These are phyloP conservation scores for Tachysurus fulvidraco DNA, from an alignment of 2,113 vertebrate genomes.

Conservation along the genomic window DNA sequence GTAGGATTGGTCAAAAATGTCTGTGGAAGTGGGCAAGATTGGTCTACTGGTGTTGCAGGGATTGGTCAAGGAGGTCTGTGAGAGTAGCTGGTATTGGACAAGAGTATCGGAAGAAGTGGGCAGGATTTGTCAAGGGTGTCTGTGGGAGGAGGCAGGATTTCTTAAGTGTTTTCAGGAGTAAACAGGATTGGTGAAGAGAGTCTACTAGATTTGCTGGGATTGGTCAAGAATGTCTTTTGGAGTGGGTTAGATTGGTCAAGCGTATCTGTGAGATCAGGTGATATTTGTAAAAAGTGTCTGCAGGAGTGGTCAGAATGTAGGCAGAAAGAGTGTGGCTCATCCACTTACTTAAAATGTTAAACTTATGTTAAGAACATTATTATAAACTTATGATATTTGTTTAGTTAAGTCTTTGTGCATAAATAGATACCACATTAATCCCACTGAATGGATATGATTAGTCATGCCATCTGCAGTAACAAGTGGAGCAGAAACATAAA, in stretches of 20 bases:
- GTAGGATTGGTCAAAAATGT: background rate
- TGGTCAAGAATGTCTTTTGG: background rate
- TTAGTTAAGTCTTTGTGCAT: background rate
- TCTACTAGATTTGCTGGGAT: background rate
- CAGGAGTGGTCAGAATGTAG: background rate
- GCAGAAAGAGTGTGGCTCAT: background rate
- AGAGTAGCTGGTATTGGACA: background rate
- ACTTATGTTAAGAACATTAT: background rate
- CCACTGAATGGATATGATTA: background rate
- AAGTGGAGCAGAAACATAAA: constrained; percentile 6
- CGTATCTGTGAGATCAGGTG: background rate
- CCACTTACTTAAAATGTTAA: background rate
- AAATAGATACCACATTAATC: background rate
- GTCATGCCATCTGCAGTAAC: background rate
- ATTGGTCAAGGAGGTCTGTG: background rate
- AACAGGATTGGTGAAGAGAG: background rate
- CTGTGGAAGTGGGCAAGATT: too few relatives aligned
- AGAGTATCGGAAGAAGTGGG: background rate
- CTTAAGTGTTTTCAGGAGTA: background rate
- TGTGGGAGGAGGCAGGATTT: background rate
- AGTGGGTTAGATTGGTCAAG: background rate
- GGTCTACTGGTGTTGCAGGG: background rate
- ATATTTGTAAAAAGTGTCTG: background rate
- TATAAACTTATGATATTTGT: background rate
- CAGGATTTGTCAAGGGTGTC: background rate